Base-by-base conservation (phyloP, 2,888 invertebrate species). In the Tenthredo scrophulariae region DNA sequence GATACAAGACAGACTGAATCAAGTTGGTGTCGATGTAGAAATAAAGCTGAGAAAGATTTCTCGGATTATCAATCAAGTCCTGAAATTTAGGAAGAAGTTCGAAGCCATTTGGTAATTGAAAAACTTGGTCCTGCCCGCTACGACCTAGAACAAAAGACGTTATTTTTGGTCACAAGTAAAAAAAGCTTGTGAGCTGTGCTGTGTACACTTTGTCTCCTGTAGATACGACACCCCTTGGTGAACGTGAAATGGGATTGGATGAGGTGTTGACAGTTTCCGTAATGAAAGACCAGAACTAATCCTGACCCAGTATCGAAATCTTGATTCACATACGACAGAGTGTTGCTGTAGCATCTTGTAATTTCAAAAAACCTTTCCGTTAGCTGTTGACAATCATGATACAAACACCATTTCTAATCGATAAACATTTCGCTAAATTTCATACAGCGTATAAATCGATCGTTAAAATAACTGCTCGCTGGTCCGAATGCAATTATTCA, bases 31-130 rank as follows among this genome's bases (percentile, higher is more conserved):
- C 80, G 40, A 40, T 58, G 40, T 22, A n/a, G 37, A 77, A 58
- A 37, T 37, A 37, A 33, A 26, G 15, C n/a, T 40, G 40, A 62
- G 62, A 62, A 50, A 26, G 80, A 62, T 80, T 62, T n/a, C 37
- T 40, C 37, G 62, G 80, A 40, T 80, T 80, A 80, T 80, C 62
- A 80, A 62, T 80, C 80, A 80, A 62, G 58, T 80, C 62, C 26
- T 22, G 40, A 62, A 80, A 22, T 62, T 80, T 80, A 43, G 62
- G 26, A 26, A 37, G 6, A n/a, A 40, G 62, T 62, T 40, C 0
- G 58, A 26, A 22, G 29, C 80, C 62, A 80, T 80, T 80, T 80
- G 62, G 62, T 80, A 80, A 80, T 80, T 80, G 62, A 26, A 80
- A 80, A 80, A 62, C 50, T 54, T 77, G 29, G 33, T 18, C 54